Evolutionary conservation across 92 coral and sea anemone species (phyloP), one percentile per base, ranked within the genome.

Genomic region (Parazoanthus atlanticus): DNA sequence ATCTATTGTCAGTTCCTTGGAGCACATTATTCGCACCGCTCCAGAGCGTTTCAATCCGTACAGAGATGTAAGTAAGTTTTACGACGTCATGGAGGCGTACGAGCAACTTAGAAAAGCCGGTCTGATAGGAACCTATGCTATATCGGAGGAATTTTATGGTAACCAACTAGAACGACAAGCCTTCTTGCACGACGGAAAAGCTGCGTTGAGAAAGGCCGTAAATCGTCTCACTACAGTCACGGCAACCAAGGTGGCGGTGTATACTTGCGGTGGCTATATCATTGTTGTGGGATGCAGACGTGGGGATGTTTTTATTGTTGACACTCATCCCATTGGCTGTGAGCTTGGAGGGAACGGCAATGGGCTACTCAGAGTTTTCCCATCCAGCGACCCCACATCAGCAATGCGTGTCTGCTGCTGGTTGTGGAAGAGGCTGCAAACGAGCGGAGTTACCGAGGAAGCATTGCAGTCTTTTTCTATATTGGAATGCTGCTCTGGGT

Each of bases 41-140:
- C 94, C 94, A 65, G 58, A 74, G 70, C 85, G 66, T 74, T 90
- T 92, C 82, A 92, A 92, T 75, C 80, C 21, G 38, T 56, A 72
- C 41, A 56, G 96, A 85, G 75, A 90, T 70, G 46, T 89, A 30
- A 54, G 82, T 7, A 33, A 52, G 54, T 52, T 71, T 76, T 91
- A 90, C 75, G 96, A 92, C 74, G 93, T 91, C 69, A 36, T 23
- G 64, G 94, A 94, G 89, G 96, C 93, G 25, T 93, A 91, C 86
- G 19, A 79, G 8, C 43, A 86, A 25, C 77, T 90, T 21, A 91
- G 77, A 10, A 74, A 75, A 75, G 91, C 89, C 75, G 72, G 78
- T 3, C 79, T 93, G 26, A 33, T 70, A 2, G 31, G 8, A 69
- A 26, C 76, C 7, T 41, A 66, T 15, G 21, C 78, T 6, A 69